These are phyloP conservation scores for Phymastichus coffea DNA, from an alignment of 1,140 invertebrate species.

Conservation along the genomic window DNA sequence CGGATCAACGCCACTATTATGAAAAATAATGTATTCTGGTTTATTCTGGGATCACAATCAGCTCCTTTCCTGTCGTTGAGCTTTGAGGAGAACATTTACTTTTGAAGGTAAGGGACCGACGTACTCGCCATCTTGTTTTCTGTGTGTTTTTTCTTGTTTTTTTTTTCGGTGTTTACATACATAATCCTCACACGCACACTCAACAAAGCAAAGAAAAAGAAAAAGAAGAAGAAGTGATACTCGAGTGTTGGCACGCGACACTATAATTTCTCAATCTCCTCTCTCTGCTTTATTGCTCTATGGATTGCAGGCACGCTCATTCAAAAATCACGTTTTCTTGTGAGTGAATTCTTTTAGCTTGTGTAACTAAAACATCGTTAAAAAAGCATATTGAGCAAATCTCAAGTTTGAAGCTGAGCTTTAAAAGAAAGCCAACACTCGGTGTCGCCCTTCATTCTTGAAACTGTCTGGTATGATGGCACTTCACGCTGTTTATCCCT, in stretches of 20 bases:
- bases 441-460: slow-evolving; percentile 46
- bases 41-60: slow-evolving; percentile 60
- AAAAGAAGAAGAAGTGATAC: background rate
- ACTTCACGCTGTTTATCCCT: slow-evolving; percentile 52
- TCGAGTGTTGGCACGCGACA: slow-evolving; percentile 3
- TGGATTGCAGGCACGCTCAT: no score
- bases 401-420: background rate
- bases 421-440: slow-evolving; percentile 50
- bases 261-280: background rate
- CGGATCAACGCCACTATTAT: slow-evolving; percentile 49
- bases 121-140: slow-evolving; percentile 56
- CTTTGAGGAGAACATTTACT: slow-evolving; percentile 61
- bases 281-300: background rate
- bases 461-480: slow-evolving; percentile 57
- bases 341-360: no score
- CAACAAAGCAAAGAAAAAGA: no score
- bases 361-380: no score
- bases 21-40: slow-evolving; percentile 60
- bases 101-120: slow-evolving; percentile 61
- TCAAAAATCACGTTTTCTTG: background rate
- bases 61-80: slow-evolving; percentile 60
- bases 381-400: no score
- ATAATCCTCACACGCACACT: slow-evolving; percentile 51
- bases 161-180: slow-evolving; percentile 53
- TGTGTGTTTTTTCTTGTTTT: slow-evolving; percentile 53